Evolutionary conservation across 1,140 invertebrate species (phyloP).

Genomic region (Zaprionus gabonicus): DNA sequence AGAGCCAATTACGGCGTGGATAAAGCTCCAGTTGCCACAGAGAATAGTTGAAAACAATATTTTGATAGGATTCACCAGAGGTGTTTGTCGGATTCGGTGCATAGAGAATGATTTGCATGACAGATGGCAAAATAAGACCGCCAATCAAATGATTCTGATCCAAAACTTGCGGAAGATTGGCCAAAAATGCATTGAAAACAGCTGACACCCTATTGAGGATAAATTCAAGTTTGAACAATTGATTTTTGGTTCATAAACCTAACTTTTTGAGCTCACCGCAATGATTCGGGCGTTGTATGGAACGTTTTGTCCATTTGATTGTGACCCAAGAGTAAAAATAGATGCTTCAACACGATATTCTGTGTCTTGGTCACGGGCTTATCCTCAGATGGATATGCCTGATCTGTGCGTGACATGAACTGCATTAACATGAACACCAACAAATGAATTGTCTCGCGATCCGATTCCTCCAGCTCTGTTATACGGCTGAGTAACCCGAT

Average conservation of each 20-base stretch:
- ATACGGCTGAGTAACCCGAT: slow-evolving; percentile 90
- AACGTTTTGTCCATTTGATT: slow-evolving; percentile 95
- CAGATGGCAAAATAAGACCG: slow-evolving; percentile 92
- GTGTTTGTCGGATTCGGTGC: slow-evolving; percentile 89
- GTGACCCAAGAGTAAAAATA: slow-evolving; percentile 97
- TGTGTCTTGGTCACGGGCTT: slow-evolving; percentile 91
- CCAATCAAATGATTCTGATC: slow-evolving; percentile 98
- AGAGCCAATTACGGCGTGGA: slow-evolving; percentile 95
- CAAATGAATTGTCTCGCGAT: slow-evolving; percentile 97
- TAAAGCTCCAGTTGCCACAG: slow-evolving; percentile 95
- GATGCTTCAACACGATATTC: slow-evolving; percentile 95
- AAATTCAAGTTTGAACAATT: no score
- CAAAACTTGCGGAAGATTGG: slow-evolving; percentile 95
- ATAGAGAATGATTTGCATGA: slow-evolving; percentile 94
- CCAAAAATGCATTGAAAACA: slow-evolving; percentile 97
- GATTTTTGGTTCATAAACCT: background rate
- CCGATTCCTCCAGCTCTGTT: slow-evolving; percentile 96
- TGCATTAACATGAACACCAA: slow-evolving; percentile 98
- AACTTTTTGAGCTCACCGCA: slow-evolving; percentile 87
- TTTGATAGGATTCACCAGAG: slow-evolving; percentile 77
- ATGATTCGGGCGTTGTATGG: slow-evolving; percentile 93
- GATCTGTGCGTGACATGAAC: slow-evolving; percentile 91
- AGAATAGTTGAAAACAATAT: slow-evolving; percentile 88
- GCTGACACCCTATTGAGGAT: slow-evolving; percentile 88
- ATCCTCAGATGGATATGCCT: slow-evolving; percentile 94